Evolutionary conservation across 30 jellyfish, hydroid and myxozoan genomes (phyloP), one percentile per base, ranked within the genome.

Genomic region (Chrysaora quinquecirrha): DNA sequence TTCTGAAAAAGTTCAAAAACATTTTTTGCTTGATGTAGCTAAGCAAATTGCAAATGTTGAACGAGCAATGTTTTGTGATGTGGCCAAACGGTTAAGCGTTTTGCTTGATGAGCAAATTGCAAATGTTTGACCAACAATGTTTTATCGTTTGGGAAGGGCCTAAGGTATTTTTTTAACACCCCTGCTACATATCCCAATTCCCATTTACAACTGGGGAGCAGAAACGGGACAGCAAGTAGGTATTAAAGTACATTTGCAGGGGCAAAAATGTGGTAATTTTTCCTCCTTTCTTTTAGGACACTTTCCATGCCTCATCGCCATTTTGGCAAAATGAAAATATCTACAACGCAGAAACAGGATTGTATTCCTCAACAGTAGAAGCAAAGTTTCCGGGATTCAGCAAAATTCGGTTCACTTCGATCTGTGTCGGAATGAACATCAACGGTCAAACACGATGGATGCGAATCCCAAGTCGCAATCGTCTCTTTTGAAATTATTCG

Each of bases 391-490:
- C 87, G 2, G 87, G 52, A 12, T 58, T 60, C 69, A 56, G 14
- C 35, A 31, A 34, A 1, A n/a, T 32, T 3, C 34, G 28, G 6
- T 56, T 76, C 78, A 14, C 50, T 18, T 54, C 78, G 18, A 56
- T 76, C 11, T 76, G 87, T 31, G 67, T 60, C n/a, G 87, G 87
- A 16, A 76, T 76, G 78, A 76, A 58, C 22, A 33, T 28, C 35
- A 19, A 20, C 46, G 32, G 23, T 18, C 34, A 30, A 62, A 52
- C 1, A 56, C n/a, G 0, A 34, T 71, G 87, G 7, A 20, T 1
- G 67, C 19, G 46, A 24, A 32, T 1, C 22, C 73, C 3, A 56
- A 25, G 33, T 49, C 3, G 25, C 34, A 67, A 3, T 18, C 87
- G 16, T 76, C 87, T 19, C 68, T 76, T 3, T 69, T 3, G 21